These are phyloP conservation scores for Sesia bembeciformis DNA, from an alignment of 2,888 invertebrate species.

Conservation along the genomic window DNA sequence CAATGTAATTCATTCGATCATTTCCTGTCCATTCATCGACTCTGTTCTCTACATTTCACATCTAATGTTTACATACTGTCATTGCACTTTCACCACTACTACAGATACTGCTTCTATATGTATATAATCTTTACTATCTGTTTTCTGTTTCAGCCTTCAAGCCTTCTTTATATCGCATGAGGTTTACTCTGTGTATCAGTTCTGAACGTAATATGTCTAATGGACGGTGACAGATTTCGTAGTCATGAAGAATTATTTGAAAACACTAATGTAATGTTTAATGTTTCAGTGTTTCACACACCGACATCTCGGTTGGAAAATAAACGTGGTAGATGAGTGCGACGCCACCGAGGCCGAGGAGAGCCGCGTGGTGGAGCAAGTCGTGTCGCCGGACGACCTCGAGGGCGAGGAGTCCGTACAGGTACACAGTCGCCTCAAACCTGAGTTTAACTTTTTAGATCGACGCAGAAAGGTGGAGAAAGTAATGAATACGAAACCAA, in stretches of 20 bases:
- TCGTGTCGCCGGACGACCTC: constrained; percentile 47
- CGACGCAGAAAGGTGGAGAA: constrained; percentile 53
- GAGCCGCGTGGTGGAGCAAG: constrained; percentile 57
- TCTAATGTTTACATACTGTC: no score
- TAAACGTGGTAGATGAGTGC: constrained; percentile 90
- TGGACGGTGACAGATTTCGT: constrained; percentile 33
- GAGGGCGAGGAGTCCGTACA: constrained; percentile 74
- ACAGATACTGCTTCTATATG: constrained; percentile 22
- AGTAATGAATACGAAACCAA: constrained; percentile 62
- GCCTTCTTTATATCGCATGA: constrained; percentile 65
- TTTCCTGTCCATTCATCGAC: no score
- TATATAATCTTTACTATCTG: constrained; percentile 60
- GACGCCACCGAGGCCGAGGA: constrained; percentile 75
- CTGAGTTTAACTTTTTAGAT: constrained; percentile 72
- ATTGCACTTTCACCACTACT: no score
- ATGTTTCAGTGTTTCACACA: constrained; percentile 90
- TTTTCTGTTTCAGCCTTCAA: constrained; percentile 73
- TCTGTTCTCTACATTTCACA: no score
- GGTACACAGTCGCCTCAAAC: constrained; percentile 77
- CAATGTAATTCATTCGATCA: no score
- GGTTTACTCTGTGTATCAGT: constrained; percentile 30
- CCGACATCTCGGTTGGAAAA: constrained; percentile 96
- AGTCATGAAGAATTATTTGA: neutral
- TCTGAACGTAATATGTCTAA: constrained; percentile 17
- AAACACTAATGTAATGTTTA: constrained; percentile 2